A percentile compares a stretch with the other conserved stretches of the same genome.
Evolutionary conservation across 2,113 vertebrate species (phyloP).

Genomic region (Cyanoderma ruficeps): DNA sequence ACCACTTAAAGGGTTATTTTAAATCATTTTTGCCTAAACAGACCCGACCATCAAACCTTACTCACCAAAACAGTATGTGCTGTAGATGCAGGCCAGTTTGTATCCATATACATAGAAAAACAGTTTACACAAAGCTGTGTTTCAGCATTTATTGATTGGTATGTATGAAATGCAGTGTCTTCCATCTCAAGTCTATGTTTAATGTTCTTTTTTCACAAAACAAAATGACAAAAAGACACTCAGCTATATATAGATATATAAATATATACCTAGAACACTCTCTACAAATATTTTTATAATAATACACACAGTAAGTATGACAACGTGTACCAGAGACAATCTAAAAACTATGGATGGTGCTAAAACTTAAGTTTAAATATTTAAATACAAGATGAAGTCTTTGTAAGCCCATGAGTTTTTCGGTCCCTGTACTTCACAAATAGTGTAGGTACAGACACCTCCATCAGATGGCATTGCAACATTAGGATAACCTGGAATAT

Average conservation of each 20-base stretch:
- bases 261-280: neutral
- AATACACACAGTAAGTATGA: neutral
- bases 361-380: neutral
- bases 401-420: neutral
- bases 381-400: neutral
- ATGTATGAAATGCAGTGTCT: neutral
- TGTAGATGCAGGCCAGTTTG: conserved; percentile 8
- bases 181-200: neutral
- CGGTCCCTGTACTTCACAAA: neutral
- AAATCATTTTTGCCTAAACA: neutral
- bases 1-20: neutral
- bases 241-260: neutral
- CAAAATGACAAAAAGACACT: neutral
- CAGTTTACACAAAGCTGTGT: neutral
- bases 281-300: neutral
- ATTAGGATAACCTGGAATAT: neutral
- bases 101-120: neutral
- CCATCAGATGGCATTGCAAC: conserved; percentile 13
- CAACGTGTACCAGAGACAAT: neutral
- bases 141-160: neutral
- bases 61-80: neutral
- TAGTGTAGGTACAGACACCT: neutral
- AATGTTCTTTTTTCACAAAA: neutral
- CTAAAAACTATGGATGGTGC: neutral
- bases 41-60: neutral